A percentile compares a stretch with the other conserved stretches of the same genome.
Conservation (phyloP, 1,140 invertebrate species). For the Pseudomyrmex gracilis region DNA sequence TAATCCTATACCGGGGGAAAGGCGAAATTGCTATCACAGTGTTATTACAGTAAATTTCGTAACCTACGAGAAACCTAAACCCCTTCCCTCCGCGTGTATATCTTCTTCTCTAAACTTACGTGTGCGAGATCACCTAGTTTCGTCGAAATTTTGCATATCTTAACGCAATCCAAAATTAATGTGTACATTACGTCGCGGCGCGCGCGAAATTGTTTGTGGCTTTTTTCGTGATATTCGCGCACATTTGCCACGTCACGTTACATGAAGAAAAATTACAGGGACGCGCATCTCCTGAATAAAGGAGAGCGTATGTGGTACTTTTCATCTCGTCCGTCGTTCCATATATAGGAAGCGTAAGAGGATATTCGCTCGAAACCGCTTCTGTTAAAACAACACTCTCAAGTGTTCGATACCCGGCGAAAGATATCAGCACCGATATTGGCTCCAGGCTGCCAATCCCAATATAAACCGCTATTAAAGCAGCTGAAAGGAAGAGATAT, state of each 20-base stretch:
- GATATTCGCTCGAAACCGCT: slow-evolving; percentile 66
- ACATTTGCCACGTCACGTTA: background rate
- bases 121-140: background rate
- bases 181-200: background rate
- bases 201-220: background rate
- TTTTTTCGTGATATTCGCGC: background rate
- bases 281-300: slow-evolving; percentile 15
- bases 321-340: slow-evolving; percentile 45
- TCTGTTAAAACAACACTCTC: slow-evolving; percentile 70
- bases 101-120: slow-evolving; percentile 12
- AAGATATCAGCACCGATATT: slow-evolving; percentile 61
- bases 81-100: slow-evolving; percentile 5
- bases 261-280: slow-evolving; percentile 14
- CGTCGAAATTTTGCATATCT: slow-evolving; percentile 15
- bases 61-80: background rate
- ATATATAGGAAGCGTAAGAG: slow-evolving; percentile 64
- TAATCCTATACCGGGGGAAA: slow-evolving; percentile 43
- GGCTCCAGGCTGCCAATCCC: slow-evolving; percentile 63
- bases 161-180: background rate
- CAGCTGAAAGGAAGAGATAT: slow-evolving; percentile 52
- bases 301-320: background rate
- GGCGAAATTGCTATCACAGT: slow-evolving; percentile 29
- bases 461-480: slow-evolving; percentile 69
- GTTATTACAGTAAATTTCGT: slow-evolving; percentile 54
- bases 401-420: slow-evolving; percentile 59